Evolutionary conservation across 2,888 invertebrate genomes (phyloP).

Genomic region (Lasioglossum vierecki): DNA sequence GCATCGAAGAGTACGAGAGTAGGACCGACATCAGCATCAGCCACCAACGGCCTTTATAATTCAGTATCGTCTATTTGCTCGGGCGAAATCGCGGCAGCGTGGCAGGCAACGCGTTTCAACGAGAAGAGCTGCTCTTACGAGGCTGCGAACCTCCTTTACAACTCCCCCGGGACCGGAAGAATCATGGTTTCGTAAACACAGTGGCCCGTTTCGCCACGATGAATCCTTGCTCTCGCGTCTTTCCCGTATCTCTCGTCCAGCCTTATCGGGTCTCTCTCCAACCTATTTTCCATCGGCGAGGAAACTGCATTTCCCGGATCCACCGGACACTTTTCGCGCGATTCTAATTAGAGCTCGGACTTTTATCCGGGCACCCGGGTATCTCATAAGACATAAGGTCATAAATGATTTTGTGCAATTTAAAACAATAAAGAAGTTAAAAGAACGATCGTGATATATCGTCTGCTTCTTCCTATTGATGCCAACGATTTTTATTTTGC

Average conservation of each 20-base stretch:
- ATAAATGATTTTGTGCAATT: no score
- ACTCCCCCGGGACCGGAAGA: constrained; percentile 50
- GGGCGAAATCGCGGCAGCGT: constrained; percentile 38
- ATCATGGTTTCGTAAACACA: constrained; percentile 61
- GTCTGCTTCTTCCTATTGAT: no score
- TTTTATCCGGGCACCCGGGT: no score
- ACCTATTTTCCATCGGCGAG: neutral
- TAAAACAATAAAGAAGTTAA: no score
- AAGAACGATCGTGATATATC: no score
- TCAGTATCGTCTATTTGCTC: constrained; percentile 40
- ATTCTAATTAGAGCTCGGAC: neutral
- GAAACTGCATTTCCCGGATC: neutral
- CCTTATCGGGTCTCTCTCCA: neutral
- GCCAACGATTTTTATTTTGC: no score
- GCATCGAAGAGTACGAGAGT: neutral
- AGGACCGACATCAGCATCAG: neutral
- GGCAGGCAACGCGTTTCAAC: constrained; percentile 34
- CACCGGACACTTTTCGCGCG: neutral
- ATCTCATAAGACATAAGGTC: no score
- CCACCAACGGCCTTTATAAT: constrained; percentile 20
- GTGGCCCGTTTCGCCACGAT: constrained; percentile 45
- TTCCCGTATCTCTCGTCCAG: neutral
- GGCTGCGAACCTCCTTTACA: constrained; percentile 51
- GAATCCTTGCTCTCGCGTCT: constrained; percentile 39
- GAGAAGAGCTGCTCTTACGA: constrained; percentile 42